These are phyloP conservation scores for Phengaris alcon DNA, from an alignment of 2,888 invertebrate species.

Conservation along the genomic window DNA sequence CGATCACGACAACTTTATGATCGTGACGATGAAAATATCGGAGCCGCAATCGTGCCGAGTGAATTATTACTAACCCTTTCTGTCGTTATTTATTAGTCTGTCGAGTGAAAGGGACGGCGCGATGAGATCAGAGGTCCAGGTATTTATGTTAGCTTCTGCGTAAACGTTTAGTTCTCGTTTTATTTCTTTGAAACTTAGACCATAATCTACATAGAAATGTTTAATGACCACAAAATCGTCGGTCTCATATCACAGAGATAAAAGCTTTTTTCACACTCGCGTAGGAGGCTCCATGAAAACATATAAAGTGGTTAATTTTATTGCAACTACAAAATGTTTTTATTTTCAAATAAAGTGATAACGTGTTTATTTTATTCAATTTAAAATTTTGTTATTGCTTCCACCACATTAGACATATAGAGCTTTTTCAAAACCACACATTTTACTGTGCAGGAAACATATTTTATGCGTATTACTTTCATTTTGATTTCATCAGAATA, in stretches of 20 bases:
- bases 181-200: constrained; percentile 24
- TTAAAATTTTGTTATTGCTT: constrained; percentile 6
- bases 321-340: constrained; percentile 16
- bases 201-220: constrained; percentile 6
- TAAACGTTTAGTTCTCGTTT: constrained; percentile 13
- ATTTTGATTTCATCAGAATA: too few relatives aligned
- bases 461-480: background rate
- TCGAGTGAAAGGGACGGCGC: constrained; percentile 49
- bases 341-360: constrained; percentile 12
- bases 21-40: constrained; percentile 68
- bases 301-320: constrained; percentile 13
- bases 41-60: constrained; percentile 56
- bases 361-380: constrained; percentile 8
- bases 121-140: constrained; percentile 33
- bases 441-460: background rate
- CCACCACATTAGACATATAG: background rate
- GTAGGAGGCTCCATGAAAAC: constrained; percentile 17
- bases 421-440: background rate
- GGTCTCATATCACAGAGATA: constrained; percentile 8
- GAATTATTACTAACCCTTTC: constrained; percentile 58
- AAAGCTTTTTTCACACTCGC: constrained; percentile 22
- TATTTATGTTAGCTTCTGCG: constrained; percentile 26
- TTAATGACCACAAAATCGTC: constrained; percentile 22
- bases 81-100: constrained; percentile 58
- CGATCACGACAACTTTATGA: constrained; percentile 64